Conservation (phyloP, 2,113 vertebrate species). For the Monarcha castaneiventris region DNA sequence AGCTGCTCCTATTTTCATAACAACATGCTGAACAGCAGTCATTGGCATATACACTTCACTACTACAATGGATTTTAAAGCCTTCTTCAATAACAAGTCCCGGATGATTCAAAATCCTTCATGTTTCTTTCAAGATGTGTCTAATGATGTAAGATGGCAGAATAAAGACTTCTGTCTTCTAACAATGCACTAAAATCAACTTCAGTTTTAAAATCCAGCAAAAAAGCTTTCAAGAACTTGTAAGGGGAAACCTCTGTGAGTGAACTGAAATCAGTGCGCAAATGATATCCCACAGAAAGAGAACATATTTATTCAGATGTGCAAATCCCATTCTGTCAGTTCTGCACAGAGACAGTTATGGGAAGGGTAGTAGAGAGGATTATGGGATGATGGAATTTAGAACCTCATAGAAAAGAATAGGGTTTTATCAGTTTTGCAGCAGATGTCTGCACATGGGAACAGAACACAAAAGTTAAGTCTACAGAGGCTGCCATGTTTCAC, state of each 20-base stretch:
- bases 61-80: neutral
- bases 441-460: neutral
- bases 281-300: neutral
- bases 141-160: neutral
- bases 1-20: neutral
- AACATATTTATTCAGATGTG: neutral
- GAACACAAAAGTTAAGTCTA: neutral
- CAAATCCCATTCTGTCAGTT: neutral
- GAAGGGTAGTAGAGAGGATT: neutral
- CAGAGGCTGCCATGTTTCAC: neutral
- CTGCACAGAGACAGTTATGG: neutral
- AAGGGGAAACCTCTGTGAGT: neutral
- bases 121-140: constrained; percentile 10
- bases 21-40: neutral
- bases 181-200: neutral
- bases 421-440: constrained; percentile 38
- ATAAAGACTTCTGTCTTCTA: neutral
- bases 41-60: neutral
- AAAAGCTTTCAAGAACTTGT: neutral
- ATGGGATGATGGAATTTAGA: neutral
- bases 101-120: constrained; percentile 3
- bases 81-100: neutral
- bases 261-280: neutral
- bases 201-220: neutral
- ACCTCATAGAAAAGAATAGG: neutral